These are phyloP conservation scores for Eurystomus glaucurus DNA, from an alignment of 2,797 vertebrate genomes.

Conservation along the genomic window DNA sequence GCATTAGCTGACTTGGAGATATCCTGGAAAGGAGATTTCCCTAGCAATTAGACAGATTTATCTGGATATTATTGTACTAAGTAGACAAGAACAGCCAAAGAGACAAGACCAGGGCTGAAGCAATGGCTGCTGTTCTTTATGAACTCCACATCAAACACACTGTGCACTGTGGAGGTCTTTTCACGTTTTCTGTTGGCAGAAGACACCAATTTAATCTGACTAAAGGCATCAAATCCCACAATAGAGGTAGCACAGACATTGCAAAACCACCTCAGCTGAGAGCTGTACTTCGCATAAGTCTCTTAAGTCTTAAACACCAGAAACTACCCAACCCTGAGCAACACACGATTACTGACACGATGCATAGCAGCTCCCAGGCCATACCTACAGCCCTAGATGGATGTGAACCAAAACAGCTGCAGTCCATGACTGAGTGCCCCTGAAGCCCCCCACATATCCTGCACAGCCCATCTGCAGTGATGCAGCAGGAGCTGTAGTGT, in stretches of 20 bases:
- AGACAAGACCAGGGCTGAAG: not conserved
- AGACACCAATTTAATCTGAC: not conserved
- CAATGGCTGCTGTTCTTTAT: not conserved
- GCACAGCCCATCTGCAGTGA: accelerated
- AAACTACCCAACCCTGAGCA: not conserved
- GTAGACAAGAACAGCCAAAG: not conserved
- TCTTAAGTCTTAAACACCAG: not conserved
- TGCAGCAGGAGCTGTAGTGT: not conserved
- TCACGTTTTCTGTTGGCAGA: not conserved
- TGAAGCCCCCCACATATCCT: accelerated
- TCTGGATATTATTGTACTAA: not conserved
- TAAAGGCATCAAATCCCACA: not conserved
- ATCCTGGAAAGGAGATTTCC: not conserved
- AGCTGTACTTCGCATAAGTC: accelerated
- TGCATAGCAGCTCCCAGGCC: not conserved
- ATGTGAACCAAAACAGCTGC: not conserved
- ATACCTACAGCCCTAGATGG: not conserved
- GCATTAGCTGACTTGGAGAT: accelerated
- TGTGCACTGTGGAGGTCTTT: not conserved
- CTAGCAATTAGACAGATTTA: not conserved
- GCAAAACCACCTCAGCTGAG: not conserved
- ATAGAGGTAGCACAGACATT: accelerated
- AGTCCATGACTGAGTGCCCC: accelerated
- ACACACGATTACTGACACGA: accelerated
- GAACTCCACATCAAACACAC: not conserved